phyloP scores from a whole-genome alignment of 2,888 invertebrate genomes.

The Trimorus sp. region DNA sequence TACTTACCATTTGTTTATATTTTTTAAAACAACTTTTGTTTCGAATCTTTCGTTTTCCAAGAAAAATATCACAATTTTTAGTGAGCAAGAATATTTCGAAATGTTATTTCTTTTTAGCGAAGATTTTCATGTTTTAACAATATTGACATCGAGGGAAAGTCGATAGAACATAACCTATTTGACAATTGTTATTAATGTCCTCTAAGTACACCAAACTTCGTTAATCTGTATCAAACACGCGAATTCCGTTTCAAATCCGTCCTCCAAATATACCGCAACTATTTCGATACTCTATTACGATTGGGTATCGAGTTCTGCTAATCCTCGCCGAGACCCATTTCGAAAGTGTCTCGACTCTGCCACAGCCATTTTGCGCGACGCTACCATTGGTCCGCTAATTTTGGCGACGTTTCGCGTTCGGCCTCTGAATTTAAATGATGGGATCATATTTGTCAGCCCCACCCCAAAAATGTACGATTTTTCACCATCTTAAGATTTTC shows the following conservation, averaged over 20 bases:
- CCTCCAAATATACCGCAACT: constrained; percentile 27
- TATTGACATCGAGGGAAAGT: background rate
- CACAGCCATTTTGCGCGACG: constrained; percentile 5
- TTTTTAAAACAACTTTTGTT: too few species aligned
- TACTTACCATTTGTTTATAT: too few species aligned
- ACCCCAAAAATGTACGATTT: too few species aligned
- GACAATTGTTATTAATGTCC: constrained; percentile 16
- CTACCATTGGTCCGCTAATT: constrained; percentile 23
- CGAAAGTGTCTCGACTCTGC: background rate
- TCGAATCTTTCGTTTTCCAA: too few species aligned
- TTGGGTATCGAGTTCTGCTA: constrained; percentile 30
- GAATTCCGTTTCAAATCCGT: constrained; percentile 27
- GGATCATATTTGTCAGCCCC: too few species aligned
- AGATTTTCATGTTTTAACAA: too few species aligned
- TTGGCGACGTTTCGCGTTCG: constrained; percentile 14
- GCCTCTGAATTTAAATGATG: too few species aligned
- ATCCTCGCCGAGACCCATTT: constrained; percentile 22
- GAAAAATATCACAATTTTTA: too few species aligned
- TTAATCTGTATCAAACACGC: constrained; percentile 17
- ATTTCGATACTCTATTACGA: constrained; percentile 37
- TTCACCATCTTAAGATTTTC: too few species aligned
- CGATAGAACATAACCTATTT: background rate
- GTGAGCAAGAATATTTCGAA: too few species aligned
- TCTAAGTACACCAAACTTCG: constrained; percentile 19
- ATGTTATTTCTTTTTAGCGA: too few species aligned